Conservation (phyloP, 2,797 vertebrate species). For the Novumbra hubbsi region DNA sequence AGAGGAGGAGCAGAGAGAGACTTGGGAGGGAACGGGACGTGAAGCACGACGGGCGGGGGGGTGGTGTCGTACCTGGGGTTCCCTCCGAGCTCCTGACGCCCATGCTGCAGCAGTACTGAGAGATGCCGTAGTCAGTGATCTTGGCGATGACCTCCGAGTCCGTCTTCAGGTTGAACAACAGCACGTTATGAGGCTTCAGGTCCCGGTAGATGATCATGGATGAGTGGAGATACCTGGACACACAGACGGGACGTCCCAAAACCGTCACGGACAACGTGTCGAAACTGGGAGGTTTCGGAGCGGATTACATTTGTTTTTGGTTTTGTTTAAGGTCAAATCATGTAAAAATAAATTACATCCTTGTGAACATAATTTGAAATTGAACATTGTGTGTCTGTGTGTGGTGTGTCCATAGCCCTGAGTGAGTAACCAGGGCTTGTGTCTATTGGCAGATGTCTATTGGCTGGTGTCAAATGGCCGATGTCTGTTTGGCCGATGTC, state of each 20-base stretch:
- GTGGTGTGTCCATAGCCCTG: not conserved
- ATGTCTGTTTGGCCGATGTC: no score
- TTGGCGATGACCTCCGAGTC: slow-evolving; percentile 92
- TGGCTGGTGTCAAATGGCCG: no score
- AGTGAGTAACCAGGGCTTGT: not conserved
- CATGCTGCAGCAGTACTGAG: slow-evolving; percentile 97
- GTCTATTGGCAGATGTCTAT: no score
- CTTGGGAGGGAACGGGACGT: not conserved
- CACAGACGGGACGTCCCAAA: not conserved
- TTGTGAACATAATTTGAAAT: not conserved
- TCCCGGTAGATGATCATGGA: slow-evolving; percentile 98
- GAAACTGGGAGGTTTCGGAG: not conserved
- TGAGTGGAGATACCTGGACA: slow-evolving; percentile 88
- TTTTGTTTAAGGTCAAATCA: not conserved
- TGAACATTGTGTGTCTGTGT: not conserved
- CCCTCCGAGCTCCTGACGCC: slow-evolving; percentile 94
- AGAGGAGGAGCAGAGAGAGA: not conserved
- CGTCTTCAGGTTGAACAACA: slow-evolving; percentile 91
- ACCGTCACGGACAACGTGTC: not conserved
- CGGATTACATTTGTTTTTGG: not conserved
- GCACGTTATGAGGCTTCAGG: slow-evolving; percentile 94
- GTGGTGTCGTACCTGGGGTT: slow-evolving; percentile 84
- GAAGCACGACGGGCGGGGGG: not conserved
- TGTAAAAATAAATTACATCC: no score
- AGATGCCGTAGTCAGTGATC: slow-evolving; percentile 95